Base-by-base conservation (phyloP, 2,113 vertebrate species). In the Grammomys dolichurus region DNA sequence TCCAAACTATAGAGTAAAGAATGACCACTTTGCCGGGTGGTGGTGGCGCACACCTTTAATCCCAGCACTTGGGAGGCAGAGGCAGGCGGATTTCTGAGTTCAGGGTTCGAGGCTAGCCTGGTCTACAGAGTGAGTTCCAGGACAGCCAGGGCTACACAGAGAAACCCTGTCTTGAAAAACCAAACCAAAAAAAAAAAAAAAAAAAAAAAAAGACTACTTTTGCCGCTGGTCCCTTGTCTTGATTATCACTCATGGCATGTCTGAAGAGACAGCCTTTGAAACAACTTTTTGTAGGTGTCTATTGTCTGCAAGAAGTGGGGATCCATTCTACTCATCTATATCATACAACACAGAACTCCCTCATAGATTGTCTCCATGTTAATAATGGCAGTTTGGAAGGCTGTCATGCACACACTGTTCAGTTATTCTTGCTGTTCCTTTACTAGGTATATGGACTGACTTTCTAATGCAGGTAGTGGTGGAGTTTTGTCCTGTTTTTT, bases 241-340 rank as follows among this genome's bases (percentile, higher is more conserved):
- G 31, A 76, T 92, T 51, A 26, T 70, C 86, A 80, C 33, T 94
- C 65, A 91, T 90, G 73, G 40, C 75, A 16, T 76, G 63, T n/a
- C 22, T 54, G 85, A 70, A 76, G 88, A 97, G 16, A 65, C 85
- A 51, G 51, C 51, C 46, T 70, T 67, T 81, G 75, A 89, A 36
- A 81, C 69, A 94, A 81, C 81, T 73, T 87, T 95, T 77, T 9
- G 8, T 96, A 92, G 80, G 76, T 89, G 26, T 87, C 87, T 95
- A n/a, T 87, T 92, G 82, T 84, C 88, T 90, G 73, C 31, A 4
- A 93, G 26, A 96, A 78, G 31, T 84, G 94, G 82, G 63, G 92
- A 72, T 2, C 58, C 93, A 46, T 70, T 94, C 13, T 77, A 48
- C 19, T 65, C 48, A 54, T 43, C n/a, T 51, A 4, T 65, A 58